phyloP scores from a whole-genome alignment of 1,140 invertebrate genomes.

The Bombyx mori region DNA sequence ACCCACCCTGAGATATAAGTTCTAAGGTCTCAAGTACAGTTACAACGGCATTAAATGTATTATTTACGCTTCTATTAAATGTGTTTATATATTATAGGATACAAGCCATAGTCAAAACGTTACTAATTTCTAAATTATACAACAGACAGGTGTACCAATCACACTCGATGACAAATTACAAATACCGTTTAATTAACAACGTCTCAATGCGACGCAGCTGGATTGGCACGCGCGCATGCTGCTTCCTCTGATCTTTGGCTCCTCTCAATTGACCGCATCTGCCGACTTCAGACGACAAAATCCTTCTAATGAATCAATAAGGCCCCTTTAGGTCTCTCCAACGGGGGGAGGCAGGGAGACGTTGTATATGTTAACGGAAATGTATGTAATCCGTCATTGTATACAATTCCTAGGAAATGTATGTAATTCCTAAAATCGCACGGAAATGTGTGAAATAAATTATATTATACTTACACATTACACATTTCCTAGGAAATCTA shows the following conservation, averaged over 20 bases:
- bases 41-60: too few relatives aligned
- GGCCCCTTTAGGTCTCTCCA: constrained; percentile 12
- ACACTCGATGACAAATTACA: constrained; percentile 21
- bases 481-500: too few relatives aligned
- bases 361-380: too few relatives aligned
- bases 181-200: constrained; percentile 37
- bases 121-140: neutral
- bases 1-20: too few relatives aligned
- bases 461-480: too few relatives aligned
- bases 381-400: too few relatives aligned
- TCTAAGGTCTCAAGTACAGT: too few relatives aligned
- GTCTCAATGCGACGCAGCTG: constrained; percentile 12
- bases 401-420: too few relatives aligned
- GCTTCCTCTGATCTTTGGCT: constrained; percentile 69
- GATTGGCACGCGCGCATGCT: constrained; percentile 37
- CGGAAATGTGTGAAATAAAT: too few relatives aligned
- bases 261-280: constrained; percentile 56
- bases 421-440: too few relatives aligned
- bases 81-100: too few relatives aligned
- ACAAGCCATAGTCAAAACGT: neutral
- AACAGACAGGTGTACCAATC: constrained; percentile 1
- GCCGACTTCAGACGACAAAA: constrained; percentile 39
- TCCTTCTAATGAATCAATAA: constrained; percentile 31
- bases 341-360: neutral
- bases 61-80: too few relatives aligned